phyloP scores from a whole-genome alignment of 2,888 invertebrate species.

The Crematogaster levior region DNA sequence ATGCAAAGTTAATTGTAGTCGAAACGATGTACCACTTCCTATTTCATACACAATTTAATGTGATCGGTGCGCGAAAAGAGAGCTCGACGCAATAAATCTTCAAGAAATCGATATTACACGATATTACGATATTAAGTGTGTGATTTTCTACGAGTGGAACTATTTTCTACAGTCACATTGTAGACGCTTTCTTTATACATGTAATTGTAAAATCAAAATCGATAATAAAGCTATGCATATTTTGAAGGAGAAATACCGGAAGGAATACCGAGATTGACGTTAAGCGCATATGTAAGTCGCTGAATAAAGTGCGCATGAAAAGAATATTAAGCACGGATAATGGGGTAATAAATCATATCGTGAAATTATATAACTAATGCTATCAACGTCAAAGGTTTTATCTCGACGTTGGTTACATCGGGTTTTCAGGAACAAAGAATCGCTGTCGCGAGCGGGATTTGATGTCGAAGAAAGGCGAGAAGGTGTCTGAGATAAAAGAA shows the following conservation, averaged over 20 bases:
- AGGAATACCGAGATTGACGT: neutral
- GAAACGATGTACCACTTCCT: neutral
- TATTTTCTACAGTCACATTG: conserved; percentile 2
- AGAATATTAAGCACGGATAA: conserved; percentile 27
- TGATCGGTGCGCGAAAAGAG: neutral
- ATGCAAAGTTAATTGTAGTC: conserved; percentile 7
- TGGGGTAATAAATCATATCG: conserved; percentile 37
- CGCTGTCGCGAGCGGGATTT: conserved; percentile 11
- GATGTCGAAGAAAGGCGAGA: neutral
- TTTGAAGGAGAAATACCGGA: neutral
- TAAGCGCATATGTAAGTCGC: neutral
- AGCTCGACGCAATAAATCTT: conserved; percentile 1
- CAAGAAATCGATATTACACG: neutral
- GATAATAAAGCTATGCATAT: conserved; percentile 29
- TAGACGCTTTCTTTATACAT: neutral
- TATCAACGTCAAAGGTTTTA: conserved; percentile 27
- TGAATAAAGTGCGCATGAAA: conserved; percentile 11
- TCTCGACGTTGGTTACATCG: neutral
- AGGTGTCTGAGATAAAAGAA: conserved; percentile 26
- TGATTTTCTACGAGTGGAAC: neutral
- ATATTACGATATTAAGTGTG: neutral
- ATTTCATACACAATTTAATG: neutral
- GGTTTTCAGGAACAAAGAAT: neutral
- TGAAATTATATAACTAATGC: conserved; percentile 24
- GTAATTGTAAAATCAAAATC: conserved; percentile 35